Conservation (phyloP, 2,113 vertebrate species). For the Rousettus leschenaultii region DNA sequence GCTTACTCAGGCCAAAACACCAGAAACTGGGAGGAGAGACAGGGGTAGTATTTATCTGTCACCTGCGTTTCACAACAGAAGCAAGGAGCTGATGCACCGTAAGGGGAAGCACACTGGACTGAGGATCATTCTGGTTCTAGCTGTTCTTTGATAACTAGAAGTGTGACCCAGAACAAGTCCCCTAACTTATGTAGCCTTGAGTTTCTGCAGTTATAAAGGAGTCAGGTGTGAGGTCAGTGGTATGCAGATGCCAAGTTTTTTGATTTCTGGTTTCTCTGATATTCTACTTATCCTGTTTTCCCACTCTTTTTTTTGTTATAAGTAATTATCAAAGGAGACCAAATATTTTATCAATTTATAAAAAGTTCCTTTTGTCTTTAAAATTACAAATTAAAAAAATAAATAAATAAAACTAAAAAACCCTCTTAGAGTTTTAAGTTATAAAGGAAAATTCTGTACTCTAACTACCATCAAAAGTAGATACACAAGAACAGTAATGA, state of each 20-base stretch:
- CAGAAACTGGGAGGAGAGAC: background rate
- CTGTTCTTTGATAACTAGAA: background rate
- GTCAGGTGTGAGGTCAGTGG: background rate
- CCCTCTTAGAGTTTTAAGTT: background rate
- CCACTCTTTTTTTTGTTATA: background rate
- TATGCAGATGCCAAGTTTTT: background rate
- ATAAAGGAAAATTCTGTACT: background rate
- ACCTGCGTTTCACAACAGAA: constrained; percentile 17
- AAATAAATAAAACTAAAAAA: background rate
- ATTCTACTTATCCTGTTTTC: background rate
- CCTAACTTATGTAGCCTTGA: background rate
- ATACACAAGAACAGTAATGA: background rate
- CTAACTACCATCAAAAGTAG: background rate
- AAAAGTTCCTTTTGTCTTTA: background rate
- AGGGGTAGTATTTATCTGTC: background rate
- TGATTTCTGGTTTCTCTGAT: background rate
- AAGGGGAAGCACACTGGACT: background rate
- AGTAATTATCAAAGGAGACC: background rate
- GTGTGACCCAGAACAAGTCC: background rate
- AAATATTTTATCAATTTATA: background rate
- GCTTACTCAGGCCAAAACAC: background rate
- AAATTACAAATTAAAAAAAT: background rate
- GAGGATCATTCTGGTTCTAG: background rate
- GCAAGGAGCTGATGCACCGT: background rate
- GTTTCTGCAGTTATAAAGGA: background rate